Conservation (phyloP, 2,797 vertebrate species). For the Crossoptilon crossoptilon region DNA sequence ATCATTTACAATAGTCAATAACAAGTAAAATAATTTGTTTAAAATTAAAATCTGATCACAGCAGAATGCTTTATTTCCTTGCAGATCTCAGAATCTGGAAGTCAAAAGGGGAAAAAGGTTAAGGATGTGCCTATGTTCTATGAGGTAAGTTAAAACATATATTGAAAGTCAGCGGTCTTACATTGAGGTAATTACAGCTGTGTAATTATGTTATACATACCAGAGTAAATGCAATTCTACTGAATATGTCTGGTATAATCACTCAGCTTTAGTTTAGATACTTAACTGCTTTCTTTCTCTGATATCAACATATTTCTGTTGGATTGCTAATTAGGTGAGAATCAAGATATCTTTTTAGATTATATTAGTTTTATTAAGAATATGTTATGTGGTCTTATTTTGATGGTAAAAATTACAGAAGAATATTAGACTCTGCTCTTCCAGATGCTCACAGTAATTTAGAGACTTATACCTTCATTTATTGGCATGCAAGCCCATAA, state of each 20-base stretch:
- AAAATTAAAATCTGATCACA: not conserved
- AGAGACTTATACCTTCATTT: not conserved
- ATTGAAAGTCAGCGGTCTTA: not conserved
- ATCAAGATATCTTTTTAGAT: not conserved
- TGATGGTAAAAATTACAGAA: not conserved
- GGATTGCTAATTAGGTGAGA: not conserved
- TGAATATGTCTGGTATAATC: not conserved
- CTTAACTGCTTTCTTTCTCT: not conserved
- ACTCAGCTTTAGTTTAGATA: not conserved
- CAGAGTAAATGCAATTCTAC: not conserved
- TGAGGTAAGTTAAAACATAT: constrained; percentile 75
- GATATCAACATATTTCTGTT: not conserved
- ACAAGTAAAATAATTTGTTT: not conserved
- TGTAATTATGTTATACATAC: not conserved
- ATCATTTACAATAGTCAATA: not conserved
- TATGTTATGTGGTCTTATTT: not conserved
- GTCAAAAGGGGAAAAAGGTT: constrained; percentile 71
- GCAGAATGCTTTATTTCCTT: constrained; percentile 46
- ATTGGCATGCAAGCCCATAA: not conserved
- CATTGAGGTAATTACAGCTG: not conserved
- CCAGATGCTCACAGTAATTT: not conserved
- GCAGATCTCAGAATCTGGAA: constrained; percentile 72
- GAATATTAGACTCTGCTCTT: not conserved
- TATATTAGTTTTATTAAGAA: not conserved
- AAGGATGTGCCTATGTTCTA: constrained; percentile 65